Base-by-base conservation (phyloP, 2,888 invertebrate species). In the Spilosoma lubricipeda region DNA sequence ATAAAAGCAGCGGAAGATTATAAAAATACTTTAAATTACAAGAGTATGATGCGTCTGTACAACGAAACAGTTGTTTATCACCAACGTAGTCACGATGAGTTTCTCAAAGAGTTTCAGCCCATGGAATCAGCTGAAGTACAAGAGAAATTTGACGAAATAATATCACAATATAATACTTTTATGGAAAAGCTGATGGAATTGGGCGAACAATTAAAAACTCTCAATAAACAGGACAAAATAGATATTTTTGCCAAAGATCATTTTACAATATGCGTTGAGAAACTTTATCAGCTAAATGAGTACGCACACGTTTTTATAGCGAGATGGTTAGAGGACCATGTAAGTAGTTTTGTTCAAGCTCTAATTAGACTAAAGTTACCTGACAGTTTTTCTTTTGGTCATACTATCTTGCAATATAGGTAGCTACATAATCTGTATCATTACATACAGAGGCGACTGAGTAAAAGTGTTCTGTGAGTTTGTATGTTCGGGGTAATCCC, bases 281-380 rank as follows among this genome's bases (percentile, higher is more conserved):
- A 85, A 70, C 90, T 87, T 33, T 84, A 87, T 68, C 86, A 89
- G 27, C 64, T 90, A 7, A 92, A 92, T 75, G 81, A 81, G 27
- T 91, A 89, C 36, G 82, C 90, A 0, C 88, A 92, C 74, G 72
- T 74, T 64, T 93, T 86, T 71, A 83, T 94, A 13, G 82, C 90
- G 3, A 72, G 85, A 77, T 83, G 90, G 81, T 80, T 94, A 65
- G 82, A 78, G 48, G 86, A 88, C 48, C 79, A 83, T 65, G 93
- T 93, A 77, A 90, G 91, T 89, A 77, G 27, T 9, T 33, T 23
- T 36, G 33, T 48, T 1, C 27, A 63, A 13, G 13, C 27, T 27
- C 27, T 13, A 15, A 4, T 9, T 15, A 27, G 27, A 27, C 15
- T 27, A 13, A n/a, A 13, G 4, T 5, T 48, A 52, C 23, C 23